Evolutionary conservation across 2,113 vertebrate species (phyloP), one percentile per base, ranked within the genome.

Genomic region (Odontesthes bonariensis): DNA sequence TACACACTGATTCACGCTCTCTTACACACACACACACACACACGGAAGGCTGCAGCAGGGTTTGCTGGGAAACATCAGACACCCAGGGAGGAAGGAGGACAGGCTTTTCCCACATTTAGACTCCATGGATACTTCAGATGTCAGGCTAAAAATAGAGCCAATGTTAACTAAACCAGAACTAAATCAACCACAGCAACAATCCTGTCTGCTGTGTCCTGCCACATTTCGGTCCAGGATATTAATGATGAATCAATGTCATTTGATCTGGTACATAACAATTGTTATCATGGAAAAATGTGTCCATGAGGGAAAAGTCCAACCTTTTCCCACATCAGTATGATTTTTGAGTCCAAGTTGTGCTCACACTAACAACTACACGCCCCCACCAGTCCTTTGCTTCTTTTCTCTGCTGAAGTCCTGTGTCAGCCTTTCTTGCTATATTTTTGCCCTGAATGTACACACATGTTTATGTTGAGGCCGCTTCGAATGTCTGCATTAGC

Each of bases 71-170:
- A 95, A 97, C 96, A 96, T 98, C 97, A 99, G 96, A 98, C 95
- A 95, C 96, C 93, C 95, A 89, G 94, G 93, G 93, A 97, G 96
- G 95, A 95, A 97, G 96, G 97, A 98, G 96, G 96, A 98, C 96
- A 96, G 94, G 94, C 95, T 97, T 98, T 99, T 98, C 97, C 97
- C 97, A 98, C 97, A 99, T 99, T 97, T 97, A 96, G 86, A 96
- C 96, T 97, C 95, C 96, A 94, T 93, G 95, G 95, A 96, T 96
- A 95, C 96, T 97, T 96, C 96, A 96, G 97, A 98, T 96, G 95
- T 95, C 94, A 89, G 85, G 92, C 96, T 98, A 97, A 98, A 99
- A 97, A 98, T 98, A 98, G 97, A 95, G 93, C 89, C 92, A 87
- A 93, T 93, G 96, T 96, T 96, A 96, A 96, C 94, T 93, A 93